Base-by-base conservation (phyloP, 2,797 vertebrate genomes). In the Sus cebifrons region DNA sequence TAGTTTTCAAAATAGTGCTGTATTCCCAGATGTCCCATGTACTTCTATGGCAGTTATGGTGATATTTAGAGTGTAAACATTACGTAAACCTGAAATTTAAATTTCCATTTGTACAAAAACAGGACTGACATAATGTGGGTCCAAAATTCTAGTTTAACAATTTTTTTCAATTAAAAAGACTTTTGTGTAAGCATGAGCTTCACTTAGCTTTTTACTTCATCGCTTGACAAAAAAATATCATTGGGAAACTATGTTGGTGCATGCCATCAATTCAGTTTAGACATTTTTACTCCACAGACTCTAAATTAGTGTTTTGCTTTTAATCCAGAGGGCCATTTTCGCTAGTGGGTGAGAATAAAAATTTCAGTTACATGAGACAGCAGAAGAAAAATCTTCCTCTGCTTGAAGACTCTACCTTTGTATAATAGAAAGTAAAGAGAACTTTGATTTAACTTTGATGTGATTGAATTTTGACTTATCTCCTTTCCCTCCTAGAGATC, bases 51-150 rank as follows among this genome's bases (percentile, higher is more conserved):
- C 78, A 95, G 71, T 96, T 77, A 78, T 81, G 86, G 62, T 90
- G 75, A 54, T 91, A 94, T 91, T 82, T 96, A 89, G 56, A 94
- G 56, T 82, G 49, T 95, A 97, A 97, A 93, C 96, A 97, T 94
- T 70, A 94, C 27, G 2, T 95, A 97, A 98, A 93, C 96, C 96
- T 97, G 49, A 97, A 91, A 96, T 97, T 96, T 96, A 97, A 97
- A 95, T 97, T 98, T 97, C 97, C 97, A 94, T 83, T 96, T 97
- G 67, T 94, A 75, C 74, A 91, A 52, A 86, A 91, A 96, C n/a
- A 89, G 17, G 75, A 87, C 49, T 92, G 92, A 89, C 52, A 95
- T 81, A 40, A 85, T 93, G 87, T 82, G 56, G 54, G 13, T 71
- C 15, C 68, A 85, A 89, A 95, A 52, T 91, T 4, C 79, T 73